phyloP scores from a whole-genome alignment of 2,888 invertebrate genomes.

The Sicus ferrugineus region DNA sequence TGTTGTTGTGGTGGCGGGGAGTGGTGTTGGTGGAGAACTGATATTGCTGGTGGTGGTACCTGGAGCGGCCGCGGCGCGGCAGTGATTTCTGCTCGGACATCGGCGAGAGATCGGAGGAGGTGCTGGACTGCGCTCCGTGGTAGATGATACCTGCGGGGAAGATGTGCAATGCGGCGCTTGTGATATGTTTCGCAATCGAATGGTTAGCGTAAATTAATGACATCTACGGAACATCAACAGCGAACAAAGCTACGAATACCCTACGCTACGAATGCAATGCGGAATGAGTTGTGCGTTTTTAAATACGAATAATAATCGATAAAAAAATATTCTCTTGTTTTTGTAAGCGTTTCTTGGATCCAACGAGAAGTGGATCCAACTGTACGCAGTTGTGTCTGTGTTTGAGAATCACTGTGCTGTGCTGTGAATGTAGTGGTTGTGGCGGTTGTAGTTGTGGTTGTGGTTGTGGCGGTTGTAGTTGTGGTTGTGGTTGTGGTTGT shows the following conservation, averaged over 20 bases:
- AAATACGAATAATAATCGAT: neutral
- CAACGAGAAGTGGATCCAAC: too few species aligned
- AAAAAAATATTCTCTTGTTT: conserved; percentile 1
- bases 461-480: neutral
- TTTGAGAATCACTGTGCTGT: neutral
- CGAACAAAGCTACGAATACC: too few species aligned
- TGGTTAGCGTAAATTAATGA: too few species aligned
- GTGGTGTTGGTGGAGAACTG: conserved; percentile 67
- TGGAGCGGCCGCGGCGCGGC: conserved; percentile 75
- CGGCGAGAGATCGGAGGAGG: conserved; percentile 79
- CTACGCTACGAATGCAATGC: too few species aligned
- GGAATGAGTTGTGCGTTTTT: too few species aligned
- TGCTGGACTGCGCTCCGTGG: conserved; percentile 78
- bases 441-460: neutral
- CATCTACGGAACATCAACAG: too few species aligned
- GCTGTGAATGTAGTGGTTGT: neutral
- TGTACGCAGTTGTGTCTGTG: neutral
- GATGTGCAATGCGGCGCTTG: conserved; percentile 34
- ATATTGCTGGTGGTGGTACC: conserved; percentile 68
- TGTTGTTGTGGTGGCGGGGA: conserved; percentile 66
- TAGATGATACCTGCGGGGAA: conserved; percentile 73
- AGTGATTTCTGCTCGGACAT: conserved; percentile 81
- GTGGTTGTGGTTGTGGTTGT: conserved; percentile 14
- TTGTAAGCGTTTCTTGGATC: neutral
- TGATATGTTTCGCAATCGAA: conserved; percentile 19